Percentiles rank a stretch among this genome's conserved stretches.
These are phyloP conservation scores for Rhagologus leucostigma DNA, from an alignment of 2,113 vertebrate species.

Conservation along the genomic window DNA sequence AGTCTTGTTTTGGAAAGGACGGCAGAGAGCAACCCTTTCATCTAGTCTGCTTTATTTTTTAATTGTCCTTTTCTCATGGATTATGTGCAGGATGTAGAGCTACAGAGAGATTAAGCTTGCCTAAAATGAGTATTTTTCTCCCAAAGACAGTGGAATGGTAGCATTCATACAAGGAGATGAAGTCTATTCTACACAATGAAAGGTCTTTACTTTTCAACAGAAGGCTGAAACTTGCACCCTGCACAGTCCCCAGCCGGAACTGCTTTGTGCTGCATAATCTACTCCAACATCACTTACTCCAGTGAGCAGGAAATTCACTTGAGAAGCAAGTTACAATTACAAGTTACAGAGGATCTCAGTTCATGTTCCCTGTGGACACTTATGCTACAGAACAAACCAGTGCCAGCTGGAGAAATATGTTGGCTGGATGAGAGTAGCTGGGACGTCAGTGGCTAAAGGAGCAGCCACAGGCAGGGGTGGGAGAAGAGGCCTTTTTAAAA, in stretches of 20 bases:
- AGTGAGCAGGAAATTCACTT: neutral
- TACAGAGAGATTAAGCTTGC: neutral
- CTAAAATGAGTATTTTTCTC: neutral
- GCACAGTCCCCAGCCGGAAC: neutral
- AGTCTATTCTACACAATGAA: neutral
- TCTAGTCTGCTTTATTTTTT: neutral
- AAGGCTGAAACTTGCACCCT: neutral
- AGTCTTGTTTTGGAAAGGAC: neutral
- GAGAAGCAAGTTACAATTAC: neutral
- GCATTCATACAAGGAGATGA: neutral
- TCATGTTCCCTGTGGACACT: neutral
- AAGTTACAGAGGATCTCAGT: neutral
- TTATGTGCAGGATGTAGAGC: neutral
- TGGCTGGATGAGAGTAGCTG: neutral
- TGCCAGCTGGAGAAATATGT: neutral
- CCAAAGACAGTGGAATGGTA: neutral
- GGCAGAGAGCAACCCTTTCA: neutral
- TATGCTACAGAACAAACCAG: neutral
- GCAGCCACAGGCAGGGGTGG: rapidly evolving
- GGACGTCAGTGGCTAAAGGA: neutral
- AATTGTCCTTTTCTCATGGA: neutral
- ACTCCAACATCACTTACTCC: neutral
- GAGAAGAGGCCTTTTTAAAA: neutral
- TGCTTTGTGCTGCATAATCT: neutral
- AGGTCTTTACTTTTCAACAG: neutral